Conservation (phyloP, 2,113 vertebrate genomes). For the Microtus richardsoni region DNA sequence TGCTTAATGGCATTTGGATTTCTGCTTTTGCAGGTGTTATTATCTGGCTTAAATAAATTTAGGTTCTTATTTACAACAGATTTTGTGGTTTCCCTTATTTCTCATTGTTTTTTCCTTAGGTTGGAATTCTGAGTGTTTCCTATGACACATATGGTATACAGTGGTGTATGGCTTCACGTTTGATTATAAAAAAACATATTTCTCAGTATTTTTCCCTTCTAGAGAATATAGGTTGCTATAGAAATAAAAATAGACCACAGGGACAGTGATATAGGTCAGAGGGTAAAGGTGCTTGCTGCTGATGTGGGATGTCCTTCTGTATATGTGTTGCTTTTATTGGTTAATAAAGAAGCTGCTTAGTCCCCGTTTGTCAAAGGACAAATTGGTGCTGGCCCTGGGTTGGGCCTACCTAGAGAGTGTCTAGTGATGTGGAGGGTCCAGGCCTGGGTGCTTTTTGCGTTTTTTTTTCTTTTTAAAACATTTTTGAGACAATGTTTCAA, state of each 20-base stretch:
- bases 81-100: background rate
- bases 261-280: background rate
- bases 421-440: too few relatives aligned
- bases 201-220: background rate
- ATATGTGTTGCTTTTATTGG: too few relatives aligned
- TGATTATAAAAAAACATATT: background rate
- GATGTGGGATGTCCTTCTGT: too few relatives aligned
- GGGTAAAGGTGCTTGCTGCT: background rate
- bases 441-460: background rate
- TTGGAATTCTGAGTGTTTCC: constrained; percentile 49
- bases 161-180: background rate
- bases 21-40: background rate
- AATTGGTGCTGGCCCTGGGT: too few relatives aligned
- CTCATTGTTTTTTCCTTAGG: background rate
- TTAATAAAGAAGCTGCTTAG: too few relatives aligned
- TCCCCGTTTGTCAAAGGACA: too few relatives aligned
- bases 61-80: background rate
- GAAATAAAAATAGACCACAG: background rate
- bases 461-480: background rate
- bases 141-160: background rate
- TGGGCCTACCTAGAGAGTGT: too few relatives aligned
- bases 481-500: background rate
- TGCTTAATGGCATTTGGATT: background rate
- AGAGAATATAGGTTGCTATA: background rate
- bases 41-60: constrained; percentile 68